These are phyloP conservation scores for Strigamia maritima DNA, from an alignment of 2,888 invertebrate species.

Conservation along the genomic window DNA sequence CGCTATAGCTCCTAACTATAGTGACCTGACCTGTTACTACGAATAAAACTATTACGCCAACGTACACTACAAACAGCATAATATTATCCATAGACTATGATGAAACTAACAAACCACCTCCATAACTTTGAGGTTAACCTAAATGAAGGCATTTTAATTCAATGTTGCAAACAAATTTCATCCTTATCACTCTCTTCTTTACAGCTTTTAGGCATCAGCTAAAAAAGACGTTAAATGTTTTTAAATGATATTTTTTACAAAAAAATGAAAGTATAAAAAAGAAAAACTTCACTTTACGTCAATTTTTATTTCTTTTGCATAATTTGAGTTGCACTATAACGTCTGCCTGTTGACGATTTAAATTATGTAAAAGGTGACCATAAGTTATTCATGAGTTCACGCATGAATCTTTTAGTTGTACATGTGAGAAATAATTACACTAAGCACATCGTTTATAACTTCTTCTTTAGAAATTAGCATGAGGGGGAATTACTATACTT, in stretches of 20 bases:
- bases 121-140: not conserved
- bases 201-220: not conserved
- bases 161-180: not conserved
- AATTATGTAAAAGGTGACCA: slow-evolving; percentile 17
- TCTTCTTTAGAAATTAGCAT: slow-evolving; percentile 8
- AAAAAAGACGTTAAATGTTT: not conserved
- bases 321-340: not conserved
- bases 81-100: no score
- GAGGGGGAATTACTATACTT: not conserved
- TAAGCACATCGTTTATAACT: slow-evolving; percentile 3
- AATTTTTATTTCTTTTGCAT: not conserved
- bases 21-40: not conserved
- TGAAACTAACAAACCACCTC: not conserved
- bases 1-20: no score
- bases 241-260: no score
- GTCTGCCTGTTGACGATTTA: not conserved
- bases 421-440: slow-evolving; percentile 25
- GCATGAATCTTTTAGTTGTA: not conserved
- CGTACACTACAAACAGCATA: not conserved
- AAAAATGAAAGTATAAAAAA: no score
- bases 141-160: slow-evolving; percentile 4
- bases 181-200: not conserved
- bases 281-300: not conserved
- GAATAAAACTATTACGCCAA: not conserved
- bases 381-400: not conserved